A percentile compares a stretch with the other conserved stretches of the same genome.
These are phyloP conservation scores for Pseudopleuronectes americanus DNA, from an alignment of 2,797 vertebrate species.

Conservation along the genomic window DNA sequence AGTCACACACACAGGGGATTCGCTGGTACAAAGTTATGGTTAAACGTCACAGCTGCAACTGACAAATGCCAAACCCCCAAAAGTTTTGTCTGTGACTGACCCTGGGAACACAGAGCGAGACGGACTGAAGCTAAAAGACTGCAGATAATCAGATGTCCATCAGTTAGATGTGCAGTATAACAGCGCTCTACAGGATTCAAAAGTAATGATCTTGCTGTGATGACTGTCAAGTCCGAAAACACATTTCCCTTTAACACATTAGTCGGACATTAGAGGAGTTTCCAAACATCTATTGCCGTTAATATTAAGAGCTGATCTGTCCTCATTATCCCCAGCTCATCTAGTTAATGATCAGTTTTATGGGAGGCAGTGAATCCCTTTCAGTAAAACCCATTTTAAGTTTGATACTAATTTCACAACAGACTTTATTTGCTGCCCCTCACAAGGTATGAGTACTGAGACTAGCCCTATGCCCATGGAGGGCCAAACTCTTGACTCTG, in stretches of 20 bases:
- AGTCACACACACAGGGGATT: constrained; percentile 8
- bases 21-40: constrained; percentile 15
- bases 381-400: not conserved
- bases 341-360: not conserved
- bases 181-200: not conserved
- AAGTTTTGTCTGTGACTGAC: constrained; percentile 21
- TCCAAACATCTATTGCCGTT: not conserved
- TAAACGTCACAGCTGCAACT: constrained; percentile 33
- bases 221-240: constrained; percentile 5
- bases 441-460: too few species aligned
- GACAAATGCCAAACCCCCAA: constrained; percentile 14
- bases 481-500: not conserved
- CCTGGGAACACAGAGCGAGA: not conserved
- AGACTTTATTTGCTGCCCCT: not conserved
- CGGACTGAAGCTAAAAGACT: not conserved
- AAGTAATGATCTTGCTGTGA: not conserved
- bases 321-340: constrained; percentile 10
- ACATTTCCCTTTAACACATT: constrained; percentile 15
- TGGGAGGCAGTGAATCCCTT: not conserved
- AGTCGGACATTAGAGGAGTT: not conserved
- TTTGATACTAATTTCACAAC: not conserved
- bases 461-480: not conserved
- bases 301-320: constrained; percentile 10
- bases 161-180: not conserved
- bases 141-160: constrained; percentile 2